A percentile compares a stretch with the other conserved stretches of the same genome.
Evolutionary conservation across 2,888 invertebrate genomes (phyloP).

Genomic region (Brachyptera putata): DNA sequence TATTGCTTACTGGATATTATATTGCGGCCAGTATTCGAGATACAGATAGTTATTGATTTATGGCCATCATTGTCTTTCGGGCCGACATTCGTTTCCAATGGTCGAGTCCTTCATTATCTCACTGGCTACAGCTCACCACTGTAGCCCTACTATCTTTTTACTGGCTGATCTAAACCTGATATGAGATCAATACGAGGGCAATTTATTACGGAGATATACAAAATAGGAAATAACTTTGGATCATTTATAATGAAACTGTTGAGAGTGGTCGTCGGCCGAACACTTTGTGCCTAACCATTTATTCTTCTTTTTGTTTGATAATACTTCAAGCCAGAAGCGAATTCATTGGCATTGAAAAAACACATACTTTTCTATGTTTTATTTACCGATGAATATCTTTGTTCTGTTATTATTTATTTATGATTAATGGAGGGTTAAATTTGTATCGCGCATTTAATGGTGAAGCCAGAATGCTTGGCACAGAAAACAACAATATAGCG

Average conservation of each 20-base stretch:
- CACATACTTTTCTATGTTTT: not conserved
- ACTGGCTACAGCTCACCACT: not conserved
- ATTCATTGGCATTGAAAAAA: not conserved
- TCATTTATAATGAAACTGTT: slow-evolving; percentile 2
- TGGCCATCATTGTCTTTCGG: slow-evolving; percentile 7
- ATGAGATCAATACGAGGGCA: slow-evolving; percentile 5
- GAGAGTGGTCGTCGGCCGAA: not conserved
- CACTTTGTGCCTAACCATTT: too few relatives aligned
- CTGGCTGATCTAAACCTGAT: not conserved
- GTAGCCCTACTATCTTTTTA: too few relatives aligned
- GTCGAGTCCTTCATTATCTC: slow-evolving; percentile 8
- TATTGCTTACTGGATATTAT: too few relatives aligned
- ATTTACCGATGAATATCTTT: too few relatives aligned
- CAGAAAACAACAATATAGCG: too few relatives aligned
- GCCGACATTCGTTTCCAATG: not conserved
- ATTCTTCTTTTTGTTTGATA: too few relatives aligned
- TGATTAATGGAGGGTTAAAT: too few relatives aligned
- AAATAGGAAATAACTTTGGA: not conserved
- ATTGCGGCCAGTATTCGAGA: too few relatives aligned
- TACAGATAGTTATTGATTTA: too few relatives aligned
- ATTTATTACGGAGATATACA: slow-evolving; percentile 6
- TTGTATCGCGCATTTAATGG: too few relatives aligned
- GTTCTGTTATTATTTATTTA: too few relatives aligned
- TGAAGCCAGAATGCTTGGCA: too few relatives aligned
- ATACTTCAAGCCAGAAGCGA: not conserved